These are phyloP conservation scores for Abrostola tripartita DNA, from an alignment of 2,888 invertebrate genomes.

Conservation along the genomic window DNA sequence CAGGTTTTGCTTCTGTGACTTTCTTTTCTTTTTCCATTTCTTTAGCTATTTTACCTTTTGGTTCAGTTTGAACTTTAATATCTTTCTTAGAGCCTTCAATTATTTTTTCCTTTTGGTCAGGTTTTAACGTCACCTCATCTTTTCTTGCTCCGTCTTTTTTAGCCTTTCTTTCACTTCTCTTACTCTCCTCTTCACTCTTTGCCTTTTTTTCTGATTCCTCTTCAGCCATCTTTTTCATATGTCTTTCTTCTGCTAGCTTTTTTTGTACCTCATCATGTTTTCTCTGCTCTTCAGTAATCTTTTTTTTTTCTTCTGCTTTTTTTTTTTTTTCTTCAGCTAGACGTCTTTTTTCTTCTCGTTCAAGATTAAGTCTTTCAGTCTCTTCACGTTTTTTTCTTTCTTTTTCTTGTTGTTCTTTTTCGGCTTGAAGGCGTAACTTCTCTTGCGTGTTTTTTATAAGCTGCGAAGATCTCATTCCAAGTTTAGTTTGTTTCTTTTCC, in stretches of 20 bases:
- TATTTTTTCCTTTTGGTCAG: slow-evolving; percentile 11
- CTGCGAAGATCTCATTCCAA: slow-evolving; percentile 66
- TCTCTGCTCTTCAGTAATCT: slow-evolving; percentile 16
- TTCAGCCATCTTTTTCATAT: slow-evolving; percentile 2
- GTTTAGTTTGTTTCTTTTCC: slow-evolving; percentile 16
- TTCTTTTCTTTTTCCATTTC: slow-evolving; percentile 31
- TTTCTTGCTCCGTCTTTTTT: not conserved
- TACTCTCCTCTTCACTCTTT: not conserved
- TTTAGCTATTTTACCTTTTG: slow-evolving; percentile 15
- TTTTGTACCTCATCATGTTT: slow-evolving; percentile 4
- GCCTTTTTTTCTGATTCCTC: not conserved
- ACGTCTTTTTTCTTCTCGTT: slow-evolving; percentile 37
- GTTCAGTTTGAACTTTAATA: not conserved
- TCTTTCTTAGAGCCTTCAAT: not conserved
- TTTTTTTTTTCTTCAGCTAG: slow-evolving; percentile 15
- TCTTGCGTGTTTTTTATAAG: slow-evolving; percentile 69
- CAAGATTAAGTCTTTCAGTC: slow-evolving; percentile 25
- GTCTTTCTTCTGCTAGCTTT: not conserved
- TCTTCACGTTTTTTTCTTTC: slow-evolving; percentile 37
- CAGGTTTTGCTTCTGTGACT: not conserved
- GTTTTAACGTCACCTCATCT: not conserved
- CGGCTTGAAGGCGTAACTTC: slow-evolving; percentile 28
- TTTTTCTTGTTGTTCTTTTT: slow-evolving; percentile 15
- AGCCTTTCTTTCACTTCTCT: not conserved
- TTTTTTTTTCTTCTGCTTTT: slow-evolving; percentile 14